Evolutionary conservation across 2,113 vertebrate genomes (phyloP).

Genomic region (Scopus umbretta): DNA sequence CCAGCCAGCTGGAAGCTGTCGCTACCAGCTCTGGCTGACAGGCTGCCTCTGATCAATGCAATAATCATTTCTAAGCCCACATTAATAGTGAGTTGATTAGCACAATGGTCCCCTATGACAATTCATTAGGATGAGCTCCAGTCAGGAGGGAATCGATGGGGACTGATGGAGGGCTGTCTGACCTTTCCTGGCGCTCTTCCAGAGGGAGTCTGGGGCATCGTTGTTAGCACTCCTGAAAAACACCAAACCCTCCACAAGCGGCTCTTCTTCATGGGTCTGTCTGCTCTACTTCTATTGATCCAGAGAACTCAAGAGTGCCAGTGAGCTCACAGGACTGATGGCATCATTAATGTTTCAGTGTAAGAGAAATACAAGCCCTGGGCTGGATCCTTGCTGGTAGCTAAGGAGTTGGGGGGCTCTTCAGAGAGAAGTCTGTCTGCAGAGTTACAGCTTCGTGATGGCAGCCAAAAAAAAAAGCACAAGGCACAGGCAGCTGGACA

Average conservation of each 20-base stretch:
- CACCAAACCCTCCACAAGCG: background rate
- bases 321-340: background rate
- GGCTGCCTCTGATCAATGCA: background rate
- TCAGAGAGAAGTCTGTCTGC: background rate
- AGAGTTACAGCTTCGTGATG: background rate
- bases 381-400: background rate
- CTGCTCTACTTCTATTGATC: background rate
- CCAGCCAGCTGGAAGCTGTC: background rate
- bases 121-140: constrained; percentile 42
- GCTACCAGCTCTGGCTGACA: background rate
- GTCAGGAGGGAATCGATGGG: background rate
- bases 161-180: background rate
- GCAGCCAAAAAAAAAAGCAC: background rate
- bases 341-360: constrained; percentile 19
- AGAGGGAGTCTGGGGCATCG: background rate
- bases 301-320: background rate
- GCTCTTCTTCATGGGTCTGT: background rate
- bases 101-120: background rate
- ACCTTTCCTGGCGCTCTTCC: background rate
- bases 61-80: background rate
- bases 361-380: background rate
- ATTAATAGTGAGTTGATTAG: constrained; percentile 22
- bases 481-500: background rate
- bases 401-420: background rate
- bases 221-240: background rate